A percentile compares a stretch with the other conserved stretches of the same genome.
These are phyloP conservation scores for Gobio occitaniae DNA, from an alignment of 2,797 vertebrate genomes.

Conservation along the genomic window DNA sequence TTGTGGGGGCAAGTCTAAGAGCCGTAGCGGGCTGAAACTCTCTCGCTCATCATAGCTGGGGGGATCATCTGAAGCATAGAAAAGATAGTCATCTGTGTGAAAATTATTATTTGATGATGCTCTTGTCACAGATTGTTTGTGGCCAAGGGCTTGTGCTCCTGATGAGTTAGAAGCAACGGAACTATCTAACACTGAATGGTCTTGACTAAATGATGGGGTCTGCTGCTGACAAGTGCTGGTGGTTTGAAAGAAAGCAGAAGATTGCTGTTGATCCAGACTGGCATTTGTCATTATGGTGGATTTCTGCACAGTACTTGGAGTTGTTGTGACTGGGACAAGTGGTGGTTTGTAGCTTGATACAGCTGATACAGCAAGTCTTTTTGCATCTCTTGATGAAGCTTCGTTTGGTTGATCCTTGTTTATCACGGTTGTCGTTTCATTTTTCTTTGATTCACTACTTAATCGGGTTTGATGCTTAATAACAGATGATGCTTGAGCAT, in stretches of 20 bases:
- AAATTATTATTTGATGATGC: constrained; percentile 43
- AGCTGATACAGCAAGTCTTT: constrained; percentile 75
- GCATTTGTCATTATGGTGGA: constrained; percentile 54
- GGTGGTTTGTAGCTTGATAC: constrained; percentile 78
- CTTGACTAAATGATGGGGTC: constrained; percentile 45
- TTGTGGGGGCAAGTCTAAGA: constrained; percentile 72
- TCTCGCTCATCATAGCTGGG: constrained; percentile 85
- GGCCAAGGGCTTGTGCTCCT: constrained; percentile 63
- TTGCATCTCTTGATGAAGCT: constrained; percentile 67
- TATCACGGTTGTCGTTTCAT: constrained; percentile 72
- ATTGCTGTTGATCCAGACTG: constrained; percentile 55
- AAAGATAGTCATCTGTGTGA: constrained; percentile 64
- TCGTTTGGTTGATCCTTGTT: constrained; percentile 76
- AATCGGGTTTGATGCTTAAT: constrained; percentile 61
- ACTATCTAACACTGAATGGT: constrained; percentile 36
- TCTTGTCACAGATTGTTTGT: constrained; percentile 56
- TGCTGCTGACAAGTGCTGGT: constrained; percentile 58
- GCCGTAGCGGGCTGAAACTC: constrained; percentile 79
- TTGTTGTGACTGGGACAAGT: constrained; percentile 67
- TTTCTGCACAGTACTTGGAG: constrained; percentile 64
- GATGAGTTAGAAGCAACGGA: constrained; percentile 48
- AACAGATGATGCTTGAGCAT: constrained; percentile 49
- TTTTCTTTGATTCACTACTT: constrained; percentile 66
- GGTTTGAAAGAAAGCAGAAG: constrained; percentile 60
- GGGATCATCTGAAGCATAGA: constrained; percentile 81